Base-by-base conservation (phyloP, 2,113 vertebrate genomes). In the Spermophilus dauricus region DNA sequence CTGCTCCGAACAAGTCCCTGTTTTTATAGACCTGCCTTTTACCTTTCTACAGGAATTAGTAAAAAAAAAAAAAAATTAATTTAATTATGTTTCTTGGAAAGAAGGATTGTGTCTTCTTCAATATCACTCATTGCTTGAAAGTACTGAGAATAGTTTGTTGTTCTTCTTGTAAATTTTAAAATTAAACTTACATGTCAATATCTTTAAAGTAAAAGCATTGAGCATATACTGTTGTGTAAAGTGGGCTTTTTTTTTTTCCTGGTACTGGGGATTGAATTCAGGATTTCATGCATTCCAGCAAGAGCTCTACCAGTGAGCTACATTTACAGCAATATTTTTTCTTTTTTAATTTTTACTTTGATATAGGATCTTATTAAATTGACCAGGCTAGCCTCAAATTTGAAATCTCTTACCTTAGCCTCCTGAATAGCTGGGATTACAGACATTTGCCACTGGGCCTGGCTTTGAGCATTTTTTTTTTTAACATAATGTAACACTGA, bases 41-140 rank as follows among this genome's bases (percentile, higher is more conserved):
- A 69, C 4, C 42, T 65, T 93, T 91, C 73, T 87, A 84, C 20
- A 82, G 51, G 48, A 91, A 73, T 80, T 76, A 89, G 53, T 65
- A 30, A 63, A 73, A 63, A 45, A 45, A 45, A 45, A 45, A 45
- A 45, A 45, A 45, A 45, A n/a, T n/a, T n/a, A n/a, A n/a, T n/a
- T n/a, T n/a, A n/a, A n/a, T n/a, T n/a, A n/a, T n/a, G n/a, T n/a
- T n/a, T n/a, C n/a, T n/a, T n/a, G n/a, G n/a, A n/a, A n/a, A n/a
- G n/a, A n/a, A n/a, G n/a, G n/a, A n/a, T n/a, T n/a, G n/a, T n/a
- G n/a, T n/a, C n/a, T n/a, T n/a, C n/a, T n/a, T n/a, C n/a, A n/a
- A n/a, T n/a, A n/a, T n/a, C n/a, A n/a, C n/a, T n/a, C n/a, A n/a
- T n/a, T n/a, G n/a, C n/a, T n/a, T n/a, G n/a, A n/a, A n/a, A n/a